Percentiles rank a stretch among this genome's conserved stretches.
phyloP scores from a whole-genome alignment of 2,888 invertebrate genomes.

The Lasioglossum zephyrum region DNA sequence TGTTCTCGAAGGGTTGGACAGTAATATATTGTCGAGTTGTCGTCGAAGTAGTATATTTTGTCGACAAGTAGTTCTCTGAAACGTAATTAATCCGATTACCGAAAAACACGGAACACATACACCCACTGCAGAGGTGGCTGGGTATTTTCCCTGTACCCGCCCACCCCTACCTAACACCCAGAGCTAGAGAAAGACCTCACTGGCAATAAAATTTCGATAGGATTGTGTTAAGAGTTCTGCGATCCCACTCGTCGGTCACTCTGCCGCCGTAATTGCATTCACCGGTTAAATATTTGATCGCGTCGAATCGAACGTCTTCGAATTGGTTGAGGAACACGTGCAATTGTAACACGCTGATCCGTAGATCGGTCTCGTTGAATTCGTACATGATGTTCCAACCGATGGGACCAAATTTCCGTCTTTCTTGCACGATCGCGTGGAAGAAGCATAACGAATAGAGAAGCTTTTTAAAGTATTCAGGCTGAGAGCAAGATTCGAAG shows the following conservation, averaged over 20 bases:
- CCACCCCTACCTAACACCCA: too few relatives aligned
- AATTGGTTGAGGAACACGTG: slow-evolving; percentile 94
- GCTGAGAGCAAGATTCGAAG: slow-evolving; percentile 93
- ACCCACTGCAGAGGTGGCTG: neutral
- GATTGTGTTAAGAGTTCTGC: slow-evolving; percentile 93
- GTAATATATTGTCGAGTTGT: slow-evolving; percentile 86
- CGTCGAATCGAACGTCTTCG: slow-evolving; percentile 93
- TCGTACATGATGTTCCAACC: slow-evolving; percentile 99
- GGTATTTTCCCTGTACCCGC: too few relatives aligned
- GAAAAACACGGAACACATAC: neutral
- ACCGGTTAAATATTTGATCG: slow-evolving; percentile 95
- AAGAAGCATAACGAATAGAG: slow-evolving; percentile 96
- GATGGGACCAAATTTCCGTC: slow-evolving; percentile 95
- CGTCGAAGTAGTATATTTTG: slow-evolving; percentile 77
- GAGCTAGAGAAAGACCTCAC: slow-evolving; percentile 81
- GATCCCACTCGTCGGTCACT: slow-evolving; percentile 98
- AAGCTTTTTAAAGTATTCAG: slow-evolving; percentile 92
- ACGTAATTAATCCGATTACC: neutral
- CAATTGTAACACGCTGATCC: slow-evolving; percentile 94
- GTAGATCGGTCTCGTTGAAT: slow-evolving; percentile 97
- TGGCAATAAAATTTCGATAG: slow-evolving; percentile 92
- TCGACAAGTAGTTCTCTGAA: slow-evolving; percentile 74
- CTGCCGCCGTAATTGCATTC: slow-evolving; percentile 98
- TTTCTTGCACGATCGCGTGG: slow-evolving; percentile 96
- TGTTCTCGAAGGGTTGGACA: slow-evolving; percentile 91